Evolutionary conservation across 37 sponge, comb jelly and placozoan species (phyloP), one percentile per base, ranked within the genome.

Genomic region (Haliclona indistincta): DNA sequence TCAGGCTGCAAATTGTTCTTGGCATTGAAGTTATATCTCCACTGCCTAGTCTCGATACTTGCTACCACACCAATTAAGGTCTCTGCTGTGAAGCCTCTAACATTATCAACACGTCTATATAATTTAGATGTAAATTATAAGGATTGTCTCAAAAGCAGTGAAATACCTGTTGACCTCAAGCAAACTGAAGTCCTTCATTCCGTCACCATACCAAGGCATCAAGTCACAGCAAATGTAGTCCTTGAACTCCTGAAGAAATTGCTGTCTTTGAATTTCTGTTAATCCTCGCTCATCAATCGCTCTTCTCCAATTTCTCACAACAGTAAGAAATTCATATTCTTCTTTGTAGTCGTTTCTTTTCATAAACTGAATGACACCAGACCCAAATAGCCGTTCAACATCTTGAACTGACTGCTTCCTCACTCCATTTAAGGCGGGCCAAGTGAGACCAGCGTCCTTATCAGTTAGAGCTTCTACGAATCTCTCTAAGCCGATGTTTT

Each of bases 91-190:
- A n/a, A n/a, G n/a, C n/a, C n/a, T n/a, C n/a, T n/a, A n/a, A n/a
- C n/a, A n/a, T n/a, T n/a, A n/a, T n/a, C n/a, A n/a, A n/a, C n/a
- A n/a, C n/a, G n/a, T n/a, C n/a, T n/a, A n/a, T n/a, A n/a, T n/a
- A n/a, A n/a, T n/a, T n/a, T n/a, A n/a, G n/a, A n/a, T n/a, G n/a
- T n/a, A n/a, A n/a, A n/a, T n/a, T n/a, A n/a, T n/a, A n/a, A n/a
- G n/a, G n/a, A 15, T 15, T 58, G 61, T 30, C 7, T 30, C 61
- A 30, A 13, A 58, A 58, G 32, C n/a, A n/a, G n/a, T n/a, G n/a
- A n/a, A n/a, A 20, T 54, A 74, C 75, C 75, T 56, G 63, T 80
- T 80, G n/a, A 80, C 81, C 41, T 80, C 63, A 22, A 80, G 64
- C 25, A 63, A 41, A 49, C 72, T 54, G 52, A 71, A 62, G 30